phyloP scores from a whole-genome alignment of 2,888 invertebrate species.

The Ctenicera cuprea region DNA sequence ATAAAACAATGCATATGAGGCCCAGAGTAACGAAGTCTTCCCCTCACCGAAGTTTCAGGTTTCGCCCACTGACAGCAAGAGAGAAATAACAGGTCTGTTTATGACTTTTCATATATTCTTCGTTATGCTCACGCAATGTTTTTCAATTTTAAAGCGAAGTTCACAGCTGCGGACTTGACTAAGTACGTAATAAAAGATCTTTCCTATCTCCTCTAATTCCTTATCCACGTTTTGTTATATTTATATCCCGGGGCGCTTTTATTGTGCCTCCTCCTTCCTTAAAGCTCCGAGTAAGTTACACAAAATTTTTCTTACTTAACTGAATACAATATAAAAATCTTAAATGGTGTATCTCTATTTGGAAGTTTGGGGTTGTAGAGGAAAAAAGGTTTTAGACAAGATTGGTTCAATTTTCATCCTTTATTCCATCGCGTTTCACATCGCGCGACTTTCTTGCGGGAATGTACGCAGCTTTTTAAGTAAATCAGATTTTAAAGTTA shows the following conservation, averaged over 20 bases:
- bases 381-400: not conserved
- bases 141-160: conserved; percentile 68
- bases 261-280: conserved; percentile 42
- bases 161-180: conserved; percentile 66
- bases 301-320: conserved; percentile 19
- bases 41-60: conserved; percentile 58
- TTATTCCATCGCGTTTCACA: conserved; percentile 3
- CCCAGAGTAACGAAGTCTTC: conserved; percentile 57
- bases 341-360: not conserved
- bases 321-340: conserved; percentile 4
- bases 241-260: conserved; percentile 42
- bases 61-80: conserved; percentile 63
- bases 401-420: conserved; percentile 6
- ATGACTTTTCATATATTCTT: conserved; percentile 67
- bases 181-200: conserved; percentile 67
- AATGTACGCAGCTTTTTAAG: conserved; percentile 50
- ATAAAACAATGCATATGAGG: conserved; percentile 61
- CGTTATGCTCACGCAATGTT: conserved; percentile 67
- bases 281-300: conserved; percentile 15
- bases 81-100: conserved; percentile 61
- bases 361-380: not conserved
- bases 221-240: conserved; percentile 46
- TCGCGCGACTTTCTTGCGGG: conserved; percentile 25
- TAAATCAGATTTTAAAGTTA: conserved; percentile 63
- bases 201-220: conserved; percentile 52